Base-by-base conservation (phyloP, 2,113 vertebrate genomes). In the Lates calcarifer region DNA sequence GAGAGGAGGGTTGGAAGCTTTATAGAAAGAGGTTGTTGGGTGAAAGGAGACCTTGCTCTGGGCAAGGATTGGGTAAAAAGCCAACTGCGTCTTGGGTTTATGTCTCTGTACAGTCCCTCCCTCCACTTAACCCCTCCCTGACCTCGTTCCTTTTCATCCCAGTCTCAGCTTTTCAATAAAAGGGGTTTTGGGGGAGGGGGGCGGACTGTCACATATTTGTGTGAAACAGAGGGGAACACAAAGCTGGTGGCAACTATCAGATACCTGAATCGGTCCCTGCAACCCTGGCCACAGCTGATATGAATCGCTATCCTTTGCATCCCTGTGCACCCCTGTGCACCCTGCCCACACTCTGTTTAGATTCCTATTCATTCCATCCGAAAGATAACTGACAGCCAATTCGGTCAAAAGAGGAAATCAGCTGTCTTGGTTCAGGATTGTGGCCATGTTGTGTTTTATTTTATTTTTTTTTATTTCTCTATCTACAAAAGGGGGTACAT, bases 261-360 rank as follows among this genome's bases (percentile, higher is more conserved):
- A 88, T 81, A 92, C 88, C 90, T 89, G 84, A 81, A 80, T 90
- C 45, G 4, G 53, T 67, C 53, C 73, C 31, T 86, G 87, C 74
- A 86, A 79, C 69, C 69, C 51, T 29, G 78, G 68, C 70, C 56
- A 68, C 29, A n/a, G 73, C 82, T 71, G 84, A 89, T 81, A 86
- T 73, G 75, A 85, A 89, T 85, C 61, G 5, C 74, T 62, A 82
- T 69, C n/a, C 26, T 76, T 61, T 81, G 62, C 77, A 22, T 64
- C 65, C 53, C 28, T 58, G 61, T 63, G 45, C 37, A n/a, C 62
- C 65, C 53, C 28, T 58, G 61, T 63, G 45, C 37, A n/a, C 62
- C 75, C 49, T 74, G 71, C 55, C 66, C 57, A 17, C 57, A 29
- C 79, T 64, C 47, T 29, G 8, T 24, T 61, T 45, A 33, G 49